A percentile compares a stretch with the other conserved stretches of the same genome.
Conservation (phyloP, 1,140 invertebrate genomes). For the Tetramorium parvispinum region DNA sequence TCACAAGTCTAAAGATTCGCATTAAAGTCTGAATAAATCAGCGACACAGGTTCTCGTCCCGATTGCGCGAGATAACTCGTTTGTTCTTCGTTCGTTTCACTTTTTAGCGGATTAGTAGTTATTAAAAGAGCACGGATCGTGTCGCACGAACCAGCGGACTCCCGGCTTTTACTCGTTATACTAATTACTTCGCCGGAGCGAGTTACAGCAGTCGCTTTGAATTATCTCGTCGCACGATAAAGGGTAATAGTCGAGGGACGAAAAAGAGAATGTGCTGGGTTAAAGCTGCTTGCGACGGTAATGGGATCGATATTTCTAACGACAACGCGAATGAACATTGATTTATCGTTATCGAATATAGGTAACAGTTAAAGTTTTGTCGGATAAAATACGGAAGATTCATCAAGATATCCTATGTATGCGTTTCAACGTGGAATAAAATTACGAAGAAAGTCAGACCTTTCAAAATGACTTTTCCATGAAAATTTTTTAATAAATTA, state of each 20-base stretch:
- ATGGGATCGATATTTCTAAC: slow-evolving; percentile 60
- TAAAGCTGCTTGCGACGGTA: slow-evolving; percentile 55
- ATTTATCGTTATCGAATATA: slow-evolving; percentile 57
- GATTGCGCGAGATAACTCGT: slow-evolving; percentile 60
- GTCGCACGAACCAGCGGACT: slow-evolving; percentile 44
- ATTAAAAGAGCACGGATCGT: slow-evolving; percentile 63
- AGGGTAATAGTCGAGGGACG: slow-evolving; percentile 70
- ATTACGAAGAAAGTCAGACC: background rate
- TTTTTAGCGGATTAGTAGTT: slow-evolving; percentile 62
- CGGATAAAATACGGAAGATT: slow-evolving; percentile 5
- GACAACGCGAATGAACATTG: slow-evolving; percentile 50
- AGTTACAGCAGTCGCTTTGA: slow-evolving; percentile 62
- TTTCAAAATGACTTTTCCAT: background rate
- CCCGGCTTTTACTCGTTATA: slow-evolving; percentile 62
- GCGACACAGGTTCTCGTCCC: slow-evolving; percentile 42
- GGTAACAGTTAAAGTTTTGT: slow-evolving; percentile 31
- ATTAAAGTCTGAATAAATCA: slow-evolving; percentile 57
- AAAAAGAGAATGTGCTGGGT: slow-evolving; percentile 65
- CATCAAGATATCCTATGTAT: background rate
- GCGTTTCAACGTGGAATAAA: background rate
- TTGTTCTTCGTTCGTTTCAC: slow-evolving; percentile 60
- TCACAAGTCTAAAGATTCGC: slow-evolving; percentile 33
- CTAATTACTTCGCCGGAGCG: slow-evolving; percentile 58
- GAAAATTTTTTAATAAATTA: background rate
- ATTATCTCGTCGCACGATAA: slow-evolving; percentile 69